A percentile compares a stretch with the other conserved stretches of the same genome.
These are phyloP conservation scores for Beaufortia kweichowensis DNA, from an alignment of 2,113 vertebrate species.

Conservation along the genomic window DNA sequence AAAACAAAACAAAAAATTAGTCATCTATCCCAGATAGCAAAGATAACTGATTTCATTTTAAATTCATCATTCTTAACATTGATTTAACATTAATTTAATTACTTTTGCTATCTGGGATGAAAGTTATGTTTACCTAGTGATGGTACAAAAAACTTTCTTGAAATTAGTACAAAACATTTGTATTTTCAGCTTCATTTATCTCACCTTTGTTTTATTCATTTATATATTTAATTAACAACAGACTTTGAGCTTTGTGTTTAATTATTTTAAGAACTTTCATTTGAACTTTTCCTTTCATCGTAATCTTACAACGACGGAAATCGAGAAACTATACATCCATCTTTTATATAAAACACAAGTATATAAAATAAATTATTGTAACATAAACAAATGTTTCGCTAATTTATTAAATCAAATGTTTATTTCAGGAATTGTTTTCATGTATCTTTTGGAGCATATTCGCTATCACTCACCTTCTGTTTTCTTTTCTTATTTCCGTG, in stretches of 20 bases:
- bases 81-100: no score
- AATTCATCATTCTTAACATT: no score
- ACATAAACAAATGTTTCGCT: no score
- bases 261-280: no score
- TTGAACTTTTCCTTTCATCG: background rate
- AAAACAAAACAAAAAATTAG: no score
- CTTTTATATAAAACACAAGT: background rate
- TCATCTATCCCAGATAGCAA: no score
- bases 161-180: no score
- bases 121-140: no score
- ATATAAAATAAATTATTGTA: background rate
- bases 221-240: background rate
- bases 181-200: no score
- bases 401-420: background rate
- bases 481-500: slow-evolving; percentile 40
- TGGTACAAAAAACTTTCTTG: no score
- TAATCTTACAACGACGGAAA: background rate
- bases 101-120: no score
- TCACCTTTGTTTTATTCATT: background rate
- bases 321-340: background rate
- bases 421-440: background rate
- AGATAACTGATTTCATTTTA: no score
- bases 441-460: background rate
- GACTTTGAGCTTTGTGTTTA: background rate
- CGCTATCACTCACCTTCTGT: slow-evolving; percentile 40